phyloP scores from a whole-genome alignment of 2,797 vertebrate genomes.

The Gymnothorax javanicus region DNA sequence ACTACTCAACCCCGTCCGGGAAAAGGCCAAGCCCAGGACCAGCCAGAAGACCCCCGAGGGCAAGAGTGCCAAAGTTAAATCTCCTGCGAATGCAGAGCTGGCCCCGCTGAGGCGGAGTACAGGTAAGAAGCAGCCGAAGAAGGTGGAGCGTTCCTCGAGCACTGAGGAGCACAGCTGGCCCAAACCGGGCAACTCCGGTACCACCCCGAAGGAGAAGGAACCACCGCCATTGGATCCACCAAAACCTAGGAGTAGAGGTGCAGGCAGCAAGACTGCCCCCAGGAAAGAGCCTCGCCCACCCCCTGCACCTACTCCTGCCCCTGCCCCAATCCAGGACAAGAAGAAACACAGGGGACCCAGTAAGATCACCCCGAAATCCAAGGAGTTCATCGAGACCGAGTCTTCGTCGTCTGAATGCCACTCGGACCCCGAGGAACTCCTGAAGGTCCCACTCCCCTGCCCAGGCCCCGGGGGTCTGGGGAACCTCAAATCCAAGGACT shows the following conservation, averaged over 20 bases:
- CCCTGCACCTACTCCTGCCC: constrained; percentile 32
- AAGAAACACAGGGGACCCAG: constrained; percentile 89
- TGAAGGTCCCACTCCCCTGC: constrained; percentile 76
- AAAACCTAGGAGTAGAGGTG: constrained; percentile 82
- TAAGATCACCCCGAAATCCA: constrained; percentile 90
- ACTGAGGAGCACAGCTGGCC: constrained; percentile 85
- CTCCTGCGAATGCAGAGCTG: constrained; percentile 80
- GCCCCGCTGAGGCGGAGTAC: constrained; percentile 79
- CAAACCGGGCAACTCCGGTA: constrained; percentile 79
- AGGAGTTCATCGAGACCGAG: constrained; percentile 95
- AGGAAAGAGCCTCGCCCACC: constrained; percentile 88
- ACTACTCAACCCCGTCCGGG: constrained; percentile 78
- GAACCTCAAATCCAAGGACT: constrained; percentile 74
- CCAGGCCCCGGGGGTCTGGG: constrained; percentile 54
- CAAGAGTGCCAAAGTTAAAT: constrained; percentile 88
- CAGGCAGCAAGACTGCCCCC: constrained; percentile 85
- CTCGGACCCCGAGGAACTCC: constrained; percentile 86
- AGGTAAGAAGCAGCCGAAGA: constrained; percentile 93
- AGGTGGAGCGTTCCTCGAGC: constrained; percentile 83
- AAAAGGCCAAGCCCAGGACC: constrained; percentile 86
- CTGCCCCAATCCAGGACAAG: constrained; percentile 76
- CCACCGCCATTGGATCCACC: constrained; percentile 77
- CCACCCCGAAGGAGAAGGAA: constrained; percentile 89
- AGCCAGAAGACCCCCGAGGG: constrained; percentile 84
- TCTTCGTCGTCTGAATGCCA: constrained; percentile 93